Base-by-base conservation (phyloP, 2,797 vertebrate species). In the Pseudomugil tenellus region DNA sequence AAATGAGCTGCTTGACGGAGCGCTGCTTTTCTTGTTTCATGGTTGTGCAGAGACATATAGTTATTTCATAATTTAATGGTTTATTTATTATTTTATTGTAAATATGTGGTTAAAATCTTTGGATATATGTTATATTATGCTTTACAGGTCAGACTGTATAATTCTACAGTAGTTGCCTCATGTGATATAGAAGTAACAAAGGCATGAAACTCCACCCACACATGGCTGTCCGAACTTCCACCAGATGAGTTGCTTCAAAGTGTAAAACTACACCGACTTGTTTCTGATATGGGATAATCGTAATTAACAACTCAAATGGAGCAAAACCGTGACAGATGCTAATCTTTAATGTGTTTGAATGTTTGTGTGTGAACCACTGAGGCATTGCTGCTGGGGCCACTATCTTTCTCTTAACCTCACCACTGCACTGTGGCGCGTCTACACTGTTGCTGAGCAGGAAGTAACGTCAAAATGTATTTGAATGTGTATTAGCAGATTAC, bases 221-320 rank as follows among this genome's bases (percentile, higher is more conserved):
- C 83, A 76, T 86, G 80, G 74, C 48, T 70, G 56, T 67, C 73
- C 66, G 32, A 76, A 72, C 7, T 9, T 68, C 56, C 81, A 65
- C 49, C 35, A 68, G 76, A 80, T 69, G 84, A 84, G 77, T 83
- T 80, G 57, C 79, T 82, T 80, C 72, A 73, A 71, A 83, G 81
- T 29, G 32, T 77, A 75, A 76, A 84, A 83, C 76, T 81, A 59
- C 48, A 43, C 72, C 21, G 67, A 77, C 81, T 70, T 81, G 77
- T 86, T 89, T 81, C 74, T 79, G 80, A 90, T 85, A 32, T 88
- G 78, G 87, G 84, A 85, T 89, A 87, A 92, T 92, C 89, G 86
- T 89, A 93, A 94, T 94, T 91, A 92, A 84, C 89, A 79, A 90
- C 83, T 91, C 80, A 91, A 93, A 92, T 92, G 88, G 88, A 90